Conservation (phyloP, 2,888 invertebrate genomes). For the Eremobia ochroleuca region DNA sequence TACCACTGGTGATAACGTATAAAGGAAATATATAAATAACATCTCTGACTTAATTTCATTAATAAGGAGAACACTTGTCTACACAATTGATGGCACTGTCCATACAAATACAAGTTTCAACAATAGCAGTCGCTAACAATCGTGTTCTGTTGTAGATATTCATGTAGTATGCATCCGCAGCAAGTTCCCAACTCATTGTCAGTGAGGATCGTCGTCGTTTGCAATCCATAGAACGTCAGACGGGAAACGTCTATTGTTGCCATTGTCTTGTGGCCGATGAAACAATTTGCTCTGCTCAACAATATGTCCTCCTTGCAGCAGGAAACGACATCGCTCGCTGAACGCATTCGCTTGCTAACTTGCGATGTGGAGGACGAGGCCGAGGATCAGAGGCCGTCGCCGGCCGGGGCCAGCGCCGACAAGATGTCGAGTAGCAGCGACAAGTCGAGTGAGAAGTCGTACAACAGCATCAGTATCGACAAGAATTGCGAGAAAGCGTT, state of each 20-base stretch:
- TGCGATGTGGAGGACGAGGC: conserved; percentile 95
- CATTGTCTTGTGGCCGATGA: conserved; percentile 36
- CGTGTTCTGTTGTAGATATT: conserved; percentile 31
- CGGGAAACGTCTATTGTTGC: conserved; percentile 28
- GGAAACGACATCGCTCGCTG: conserved; percentile 95
- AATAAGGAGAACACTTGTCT: background rate
- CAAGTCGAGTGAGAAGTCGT: conserved; percentile 83
- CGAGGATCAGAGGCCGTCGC: conserved; percentile 91
- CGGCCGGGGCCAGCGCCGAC: conserved; percentile 92
- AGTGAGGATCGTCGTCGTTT: conserved; percentile 10
- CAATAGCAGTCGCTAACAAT: conserved; percentile 1
- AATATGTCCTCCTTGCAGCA: conserved; percentile 75
- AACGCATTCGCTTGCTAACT: conserved; percentile 96
- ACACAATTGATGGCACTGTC: background rate
- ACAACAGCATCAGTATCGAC: conserved; percentile 92
- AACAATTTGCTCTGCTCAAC: conserved; percentile 44
- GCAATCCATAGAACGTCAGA: conserved; percentile 22
- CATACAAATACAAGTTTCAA: conserved; percentile 18
- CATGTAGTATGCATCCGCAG: conserved; percentile 23
- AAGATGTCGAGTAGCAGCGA: conserved; percentile 92
- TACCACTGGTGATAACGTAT: background rate
- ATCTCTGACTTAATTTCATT: background rate
- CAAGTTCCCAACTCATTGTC: conserved; percentile 29
- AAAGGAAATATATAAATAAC: background rate
- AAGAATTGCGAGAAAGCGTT: conserved; percentile 89